Evolutionary conservation across 2,113 vertebrate species (phyloP).

Genomic region (Porphyrio hochstetteri): DNA sequence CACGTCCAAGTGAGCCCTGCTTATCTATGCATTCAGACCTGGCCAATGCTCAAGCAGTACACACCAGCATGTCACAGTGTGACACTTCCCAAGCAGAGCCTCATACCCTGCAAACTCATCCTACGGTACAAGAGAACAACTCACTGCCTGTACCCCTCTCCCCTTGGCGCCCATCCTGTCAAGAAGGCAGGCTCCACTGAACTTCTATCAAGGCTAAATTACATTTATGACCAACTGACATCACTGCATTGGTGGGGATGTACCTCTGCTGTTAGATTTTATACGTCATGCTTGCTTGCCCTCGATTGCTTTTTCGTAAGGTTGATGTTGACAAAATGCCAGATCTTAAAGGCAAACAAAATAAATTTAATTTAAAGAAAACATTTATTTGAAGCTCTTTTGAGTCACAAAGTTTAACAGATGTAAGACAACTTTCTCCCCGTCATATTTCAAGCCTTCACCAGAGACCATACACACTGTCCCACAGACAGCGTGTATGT

Average conservation of each 20-base stretch:
- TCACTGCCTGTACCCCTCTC: neutral
- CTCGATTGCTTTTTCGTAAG: neutral
- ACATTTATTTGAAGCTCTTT: constrained; percentile 70
- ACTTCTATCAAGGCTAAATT: neutral
- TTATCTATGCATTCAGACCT: neutral
- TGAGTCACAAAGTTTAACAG: constrained; percentile 66
- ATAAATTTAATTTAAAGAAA: constrained; percentile 63
- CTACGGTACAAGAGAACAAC: neutral
- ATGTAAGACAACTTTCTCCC: constrained; percentile 55
- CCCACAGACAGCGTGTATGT: constrained; percentile 38
- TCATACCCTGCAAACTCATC: fast-evolving
- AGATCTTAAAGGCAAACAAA: constrained; percentile 51
- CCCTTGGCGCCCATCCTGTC: fast-evolving
- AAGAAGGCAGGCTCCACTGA: neutral
- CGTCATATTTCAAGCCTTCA: constrained; percentile 65
- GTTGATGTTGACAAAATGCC: constrained; percentile 16
- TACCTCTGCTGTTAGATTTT: neutral
- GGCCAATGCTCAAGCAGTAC: neutral
- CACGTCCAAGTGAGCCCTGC: neutral
- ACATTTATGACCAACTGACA: neutral
- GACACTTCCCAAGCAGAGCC: neutral
- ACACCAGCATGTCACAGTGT: neutral
- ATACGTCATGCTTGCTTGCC: neutral
- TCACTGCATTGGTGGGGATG: neutral
- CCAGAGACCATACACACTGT: constrained; percentile 25